These are phyloP conservation scores for Actias luna DNA, from an alignment of 2,888 invertebrate species.

Conservation along the genomic window DNA sequence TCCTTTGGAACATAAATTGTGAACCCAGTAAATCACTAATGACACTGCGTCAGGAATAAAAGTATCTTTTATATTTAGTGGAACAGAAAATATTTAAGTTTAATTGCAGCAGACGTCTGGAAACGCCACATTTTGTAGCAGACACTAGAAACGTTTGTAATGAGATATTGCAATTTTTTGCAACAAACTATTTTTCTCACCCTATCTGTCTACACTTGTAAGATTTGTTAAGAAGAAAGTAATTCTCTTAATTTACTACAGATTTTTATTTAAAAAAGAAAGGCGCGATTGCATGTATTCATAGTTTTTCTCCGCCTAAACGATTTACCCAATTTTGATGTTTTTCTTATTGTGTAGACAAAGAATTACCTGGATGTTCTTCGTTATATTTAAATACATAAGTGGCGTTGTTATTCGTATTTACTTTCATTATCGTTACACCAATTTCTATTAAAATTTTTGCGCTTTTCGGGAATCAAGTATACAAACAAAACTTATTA, in stretches of 20 bases:
- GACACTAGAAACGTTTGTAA: constrained; percentile 43
- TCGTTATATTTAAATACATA: too few species aligned
- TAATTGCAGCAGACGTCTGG: constrained; percentile 50
- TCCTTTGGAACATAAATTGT: constrained; percentile 28
- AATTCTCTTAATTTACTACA: not conserved
- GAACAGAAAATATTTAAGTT: constrained; percentile 48
- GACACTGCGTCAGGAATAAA: constrained; percentile 34
- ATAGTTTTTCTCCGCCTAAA: too few species aligned
- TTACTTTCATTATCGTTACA: too few species aligned
- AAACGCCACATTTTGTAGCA: constrained; percentile 26
- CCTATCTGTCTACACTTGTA: not conserved
- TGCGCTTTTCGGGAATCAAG: too few species aligned
- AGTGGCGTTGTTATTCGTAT: too few species aligned
- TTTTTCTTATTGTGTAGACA: too few species aligned
- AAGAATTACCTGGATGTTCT: too few species aligned
- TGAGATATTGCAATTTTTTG: constrained; percentile 51
- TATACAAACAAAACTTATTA: too few species aligned
- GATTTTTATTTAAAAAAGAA: not conserved
- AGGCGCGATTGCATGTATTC: too few species aligned
- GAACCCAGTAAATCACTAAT: constrained; percentile 42
- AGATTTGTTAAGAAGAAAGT: not conserved
- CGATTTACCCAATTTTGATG: too few species aligned
- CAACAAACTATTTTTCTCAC: constrained; percentile 29
- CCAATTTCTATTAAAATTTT: too few species aligned
- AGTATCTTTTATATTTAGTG: constrained; percentile 42